Evolutionary conservation across 2,113 vertebrate species (phyloP).

Genomic region (Felis chaus): DNA sequence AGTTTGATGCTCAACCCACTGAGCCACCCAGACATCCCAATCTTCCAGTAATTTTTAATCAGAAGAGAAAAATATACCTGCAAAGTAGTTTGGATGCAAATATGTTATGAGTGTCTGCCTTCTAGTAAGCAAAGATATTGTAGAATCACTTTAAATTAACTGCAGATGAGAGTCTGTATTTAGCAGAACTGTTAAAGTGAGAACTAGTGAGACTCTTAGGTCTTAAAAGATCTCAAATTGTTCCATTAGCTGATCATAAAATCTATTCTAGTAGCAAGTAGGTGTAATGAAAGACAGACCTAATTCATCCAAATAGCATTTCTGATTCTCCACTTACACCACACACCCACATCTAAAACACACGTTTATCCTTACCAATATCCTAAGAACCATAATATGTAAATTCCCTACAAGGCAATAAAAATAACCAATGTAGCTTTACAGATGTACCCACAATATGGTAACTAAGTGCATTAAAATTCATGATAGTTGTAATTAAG

Average conservation of each 20-base stretch:
- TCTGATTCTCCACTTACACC: background rate
- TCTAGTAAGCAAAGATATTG: background rate
- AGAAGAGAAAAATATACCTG: conserved; percentile 21
- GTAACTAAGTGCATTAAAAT: background rate
- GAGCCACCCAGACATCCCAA: background rate
- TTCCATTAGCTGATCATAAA: background rate
- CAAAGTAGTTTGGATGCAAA: background rate
- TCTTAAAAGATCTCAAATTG: background rate
- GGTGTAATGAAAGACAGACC: background rate
- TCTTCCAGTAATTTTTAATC: conserved; percentile 56
- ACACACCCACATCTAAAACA: background rate
- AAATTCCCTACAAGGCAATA: background rate
- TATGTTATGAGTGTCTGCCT: background rate
- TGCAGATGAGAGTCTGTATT: conserved; percentile 14
- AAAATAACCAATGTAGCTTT: background rate
- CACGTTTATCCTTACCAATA: background rate
- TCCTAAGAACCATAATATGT: background rate
- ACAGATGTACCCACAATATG: background rate
- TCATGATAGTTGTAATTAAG: background rate
- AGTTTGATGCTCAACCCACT: no score
- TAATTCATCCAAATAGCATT: background rate
- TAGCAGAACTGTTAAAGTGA: conserved; percentile 41
- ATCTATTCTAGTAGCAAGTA: background rate
- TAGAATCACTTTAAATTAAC: conserved; percentile 29
- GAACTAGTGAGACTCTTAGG: background rate